These are phyloP conservation scores for Perccottus glenii DNA, from an alignment of 2,113 vertebrate species.

Conservation along the genomic window DNA sequence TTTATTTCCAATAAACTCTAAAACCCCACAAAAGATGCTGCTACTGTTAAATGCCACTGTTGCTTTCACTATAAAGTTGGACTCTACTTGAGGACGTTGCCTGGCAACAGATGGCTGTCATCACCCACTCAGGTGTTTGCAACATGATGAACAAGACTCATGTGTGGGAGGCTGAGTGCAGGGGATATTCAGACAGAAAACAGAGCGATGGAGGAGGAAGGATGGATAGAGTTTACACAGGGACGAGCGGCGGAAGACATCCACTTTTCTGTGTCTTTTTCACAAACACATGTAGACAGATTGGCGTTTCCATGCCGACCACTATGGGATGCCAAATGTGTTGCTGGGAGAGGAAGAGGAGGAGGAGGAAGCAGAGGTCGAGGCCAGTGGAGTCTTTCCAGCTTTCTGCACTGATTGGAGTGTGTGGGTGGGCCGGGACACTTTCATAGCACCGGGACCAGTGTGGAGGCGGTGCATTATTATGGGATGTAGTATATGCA, in stretches of 20 bases:
- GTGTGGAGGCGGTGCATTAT: conserved; percentile 1
- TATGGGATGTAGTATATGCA: conserved; percentile 21
- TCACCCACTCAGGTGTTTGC: conserved; percentile 61
- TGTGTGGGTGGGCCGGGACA: conserved; percentile 36
- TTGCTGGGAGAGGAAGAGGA: conserved; percentile 51
- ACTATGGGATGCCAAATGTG: conserved; percentile 53
- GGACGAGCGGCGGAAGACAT: background rate
- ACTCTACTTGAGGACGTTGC: conserved; percentile 59
- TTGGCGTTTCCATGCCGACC: conserved; percentile 70
- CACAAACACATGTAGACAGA: conserved; percentile 31
- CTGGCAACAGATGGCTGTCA: conserved; percentile 62
- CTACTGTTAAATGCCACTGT: conserved; percentile 40
- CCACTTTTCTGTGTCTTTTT: conserved; percentile 6
- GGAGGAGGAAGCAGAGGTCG: conserved; percentile 30
- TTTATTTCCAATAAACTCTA: too few species aligned
- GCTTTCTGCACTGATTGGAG: conserved; percentile 32
- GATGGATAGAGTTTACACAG: background rate
- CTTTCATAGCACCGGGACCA: too few species aligned
- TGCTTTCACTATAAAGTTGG: conserved; percentile 41
- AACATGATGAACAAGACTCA: conserved; percentile 6
- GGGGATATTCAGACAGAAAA: conserved; percentile 31
- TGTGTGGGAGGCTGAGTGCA: conserved; percentile 44
- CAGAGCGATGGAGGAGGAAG: background rate
- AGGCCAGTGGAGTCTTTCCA: conserved; percentile 24
- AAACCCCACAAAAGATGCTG: background rate